Evolutionary conservation across 2,797 vertebrate genomes (phyloP).

Genomic region (Sebastes wilsoni): DNA sequence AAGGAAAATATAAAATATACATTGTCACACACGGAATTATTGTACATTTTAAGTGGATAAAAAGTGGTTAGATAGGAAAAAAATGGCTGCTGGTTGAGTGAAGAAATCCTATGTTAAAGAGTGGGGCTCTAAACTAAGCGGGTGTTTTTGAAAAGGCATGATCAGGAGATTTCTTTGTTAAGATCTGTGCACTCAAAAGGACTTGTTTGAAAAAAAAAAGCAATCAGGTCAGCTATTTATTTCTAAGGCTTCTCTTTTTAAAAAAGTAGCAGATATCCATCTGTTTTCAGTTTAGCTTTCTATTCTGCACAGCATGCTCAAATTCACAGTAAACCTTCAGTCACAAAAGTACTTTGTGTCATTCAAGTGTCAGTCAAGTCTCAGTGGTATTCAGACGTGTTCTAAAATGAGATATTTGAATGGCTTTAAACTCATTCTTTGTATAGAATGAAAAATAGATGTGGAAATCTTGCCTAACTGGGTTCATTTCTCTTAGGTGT

Average conservation of each 20-base stretch:
- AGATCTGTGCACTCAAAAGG: slow-evolving; percentile 45
- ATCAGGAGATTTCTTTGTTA: slow-evolving; percentile 43
- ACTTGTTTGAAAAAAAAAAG: slow-evolving; percentile 41
- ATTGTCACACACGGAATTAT: slow-evolving; percentile 25
- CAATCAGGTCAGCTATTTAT: slow-evolving; percentile 46
- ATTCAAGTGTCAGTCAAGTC: slow-evolving; percentile 76
- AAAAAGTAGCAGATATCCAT: slow-evolving; percentile 54
- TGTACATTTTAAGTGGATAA: slow-evolving; percentile 40
- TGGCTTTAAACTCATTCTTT: slow-evolving; percentile 65
- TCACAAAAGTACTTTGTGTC: slow-evolving; percentile 72
- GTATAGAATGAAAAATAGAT: slow-evolving; percentile 43
- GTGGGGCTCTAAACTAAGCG: slow-evolving; percentile 38
- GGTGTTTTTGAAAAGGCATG: slow-evolving; percentile 50
- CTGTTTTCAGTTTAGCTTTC: slow-evolving; percentile 46
- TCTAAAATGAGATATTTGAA: slow-evolving; percentile 51
- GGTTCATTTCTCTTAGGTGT: slow-evolving; percentile 37
- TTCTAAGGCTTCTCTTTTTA: slow-evolving; percentile 71
- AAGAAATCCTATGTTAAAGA: slow-evolving; percentile 43
- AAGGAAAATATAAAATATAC: slow-evolving; percentile 42
- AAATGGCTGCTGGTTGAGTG: slow-evolving; percentile 63
- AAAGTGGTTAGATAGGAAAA: slow-evolving; percentile 33
- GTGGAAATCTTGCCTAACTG: slow-evolving; percentile 25
- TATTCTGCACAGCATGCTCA: slow-evolving; percentile 69
- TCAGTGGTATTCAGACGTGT: slow-evolving; percentile 56
- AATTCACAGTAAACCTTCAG: slow-evolving; percentile 81